Conservation (phyloP, 2,113 vertebrate genomes). For the Macquaria australasica region DNA sequence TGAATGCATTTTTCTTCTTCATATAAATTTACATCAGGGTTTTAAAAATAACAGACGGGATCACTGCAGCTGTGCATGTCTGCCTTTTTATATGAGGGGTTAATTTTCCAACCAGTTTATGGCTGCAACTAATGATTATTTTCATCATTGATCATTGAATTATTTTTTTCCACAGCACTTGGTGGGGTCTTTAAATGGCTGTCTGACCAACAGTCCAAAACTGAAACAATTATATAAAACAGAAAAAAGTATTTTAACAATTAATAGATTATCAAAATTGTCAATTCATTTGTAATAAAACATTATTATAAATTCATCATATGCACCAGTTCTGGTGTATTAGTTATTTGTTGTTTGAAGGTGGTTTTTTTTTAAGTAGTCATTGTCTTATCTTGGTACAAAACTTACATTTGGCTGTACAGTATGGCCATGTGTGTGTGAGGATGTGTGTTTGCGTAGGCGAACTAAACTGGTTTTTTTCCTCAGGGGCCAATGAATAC, state of each 20-base stretch:
- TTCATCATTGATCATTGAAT: not conserved
- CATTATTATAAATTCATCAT: not conserved
- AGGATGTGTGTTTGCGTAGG: not conserved
- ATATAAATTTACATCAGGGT: not conserved
- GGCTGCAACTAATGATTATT: not conserved
- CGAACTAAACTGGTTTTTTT: not conserved
- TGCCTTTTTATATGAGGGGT: not conserved
- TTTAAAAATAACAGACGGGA: not conserved
- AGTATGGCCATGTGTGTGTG: not conserved
- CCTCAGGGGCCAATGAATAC: conserved; percentile 10
- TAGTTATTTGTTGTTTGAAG: not conserved
- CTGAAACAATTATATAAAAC: not conserved
- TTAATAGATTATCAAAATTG: not conserved
- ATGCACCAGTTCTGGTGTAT: not conserved
- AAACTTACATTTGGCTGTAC: not conserved
- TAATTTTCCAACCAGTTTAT: not conserved
- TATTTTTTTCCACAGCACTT: not conserved
- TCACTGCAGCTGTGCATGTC: not conserved
- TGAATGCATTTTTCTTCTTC: not conserved
- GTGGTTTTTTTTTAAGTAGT: not conserved
- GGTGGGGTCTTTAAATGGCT: not conserved
- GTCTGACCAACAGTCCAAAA: not conserved
- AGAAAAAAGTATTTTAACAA: not conserved
- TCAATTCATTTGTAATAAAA: not conserved
- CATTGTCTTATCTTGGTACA: not conserved